A percentile compares a stretch with the other conserved stretches of the same genome.
phyloP scores from a whole-genome alignment of 2,113 vertebrate genomes.

The Apaloderma vittatum region DNA sequence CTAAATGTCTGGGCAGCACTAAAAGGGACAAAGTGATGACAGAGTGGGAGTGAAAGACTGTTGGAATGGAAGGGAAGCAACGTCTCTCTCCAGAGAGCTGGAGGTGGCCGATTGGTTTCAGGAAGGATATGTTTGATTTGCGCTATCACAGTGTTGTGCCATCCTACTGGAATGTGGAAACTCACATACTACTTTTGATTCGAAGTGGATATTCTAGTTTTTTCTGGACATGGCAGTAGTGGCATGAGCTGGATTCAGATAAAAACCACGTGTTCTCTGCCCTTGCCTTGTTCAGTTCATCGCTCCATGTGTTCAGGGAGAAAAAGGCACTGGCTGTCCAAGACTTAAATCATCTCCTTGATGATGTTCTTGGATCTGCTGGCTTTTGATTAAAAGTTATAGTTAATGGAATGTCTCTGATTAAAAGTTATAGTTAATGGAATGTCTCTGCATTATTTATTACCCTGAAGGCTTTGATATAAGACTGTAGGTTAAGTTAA shows the following conservation, averaged over 20 bases:
- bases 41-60: not conserved
- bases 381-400: conserved; percentile 58
- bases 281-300: not conserved
- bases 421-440: conserved; percentile 56
- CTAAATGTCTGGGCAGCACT: not conserved
- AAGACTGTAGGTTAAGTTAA: conserved; percentile 34
- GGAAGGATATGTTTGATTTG: not conserved
- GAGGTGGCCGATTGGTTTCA: not conserved
- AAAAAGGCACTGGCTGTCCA: not conserved
- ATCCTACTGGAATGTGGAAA: not conserved
- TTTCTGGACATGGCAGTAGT: not conserved
- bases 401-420: conserved; percentile 58
- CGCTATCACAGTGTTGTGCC: rapidly evolving
- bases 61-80: not conserved
- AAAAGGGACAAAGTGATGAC: not conserved
- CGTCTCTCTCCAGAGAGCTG: not conserved
- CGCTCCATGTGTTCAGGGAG: not conserved
- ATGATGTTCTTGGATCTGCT: not conserved
- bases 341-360: conserved; percentile 36
- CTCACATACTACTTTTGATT: not conserved
- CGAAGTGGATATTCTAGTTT: not conserved
- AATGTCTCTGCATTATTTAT: conserved; percentile 67
- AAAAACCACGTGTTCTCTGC: not conserved
- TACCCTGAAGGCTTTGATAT: conserved; percentile 17
- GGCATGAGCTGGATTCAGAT: not conserved